These are phyloP conservation scores for Argynnis bischoffii DNA, from an alignment of 2,888 invertebrate genomes.

Conservation along the genomic window DNA sequence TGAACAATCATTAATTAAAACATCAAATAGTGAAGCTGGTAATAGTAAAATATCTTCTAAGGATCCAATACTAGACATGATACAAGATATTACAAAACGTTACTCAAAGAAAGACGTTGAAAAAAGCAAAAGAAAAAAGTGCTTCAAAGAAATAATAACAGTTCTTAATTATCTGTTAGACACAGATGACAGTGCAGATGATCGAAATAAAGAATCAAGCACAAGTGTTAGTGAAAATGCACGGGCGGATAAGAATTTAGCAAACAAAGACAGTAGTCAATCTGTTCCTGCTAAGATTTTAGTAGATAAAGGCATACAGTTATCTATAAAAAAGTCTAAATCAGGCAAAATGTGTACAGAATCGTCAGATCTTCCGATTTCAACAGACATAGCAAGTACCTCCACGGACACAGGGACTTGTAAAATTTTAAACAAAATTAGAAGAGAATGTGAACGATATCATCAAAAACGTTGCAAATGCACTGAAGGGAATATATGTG, in stretches of 20 bases:
- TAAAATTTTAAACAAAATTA: constrained; percentile 68
- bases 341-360: constrained; percentile 48
- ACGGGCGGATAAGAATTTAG: constrained; percentile 25
- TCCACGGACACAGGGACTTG: constrained; percentile 69
- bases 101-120: constrained; percentile 66
- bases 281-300: constrained; percentile 38
- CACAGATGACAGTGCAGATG: constrained; percentile 63
- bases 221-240: constrained; percentile 30
- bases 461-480: constrained; percentile 65
- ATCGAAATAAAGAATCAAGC: constrained; percentile 37
- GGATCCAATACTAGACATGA: constrained; percentile 64
- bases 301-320: constrained; percentile 59
- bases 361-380: constrained; percentile 58
- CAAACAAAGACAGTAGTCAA: constrained; percentile 31
- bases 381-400: constrained; percentile 62
- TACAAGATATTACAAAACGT: constrained; percentile 70
- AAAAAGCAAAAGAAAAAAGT: constrained; percentile 65
- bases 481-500: constrained; percentile 53
- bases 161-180: constrained; percentile 71
- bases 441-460: constrained; percentile 71
- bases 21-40: constrained; percentile 41
- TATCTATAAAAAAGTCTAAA: constrained; percentile 50
- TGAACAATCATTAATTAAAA: constrained; percentile 31
- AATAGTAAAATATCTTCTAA: constrained; percentile 38
- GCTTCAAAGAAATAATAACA: constrained; percentile 69